A percentile compares a stretch with the other conserved stretches of the same genome.
phyloP scores from a whole-genome alignment of 2,888 invertebrate species.

The Andrena flavipes region DNA sequence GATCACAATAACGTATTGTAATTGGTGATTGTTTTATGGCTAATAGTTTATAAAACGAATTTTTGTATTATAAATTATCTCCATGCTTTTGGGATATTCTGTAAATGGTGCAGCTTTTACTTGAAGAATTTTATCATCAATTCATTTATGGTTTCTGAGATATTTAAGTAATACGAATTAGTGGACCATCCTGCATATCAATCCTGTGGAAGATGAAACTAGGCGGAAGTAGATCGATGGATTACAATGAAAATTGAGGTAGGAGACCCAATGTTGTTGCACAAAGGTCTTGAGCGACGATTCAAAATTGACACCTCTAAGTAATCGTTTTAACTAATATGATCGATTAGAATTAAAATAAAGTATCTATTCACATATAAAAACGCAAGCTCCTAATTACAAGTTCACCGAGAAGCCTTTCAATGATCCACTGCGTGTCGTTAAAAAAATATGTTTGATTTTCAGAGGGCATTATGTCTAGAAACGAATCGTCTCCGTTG shows the following conservation, averaged over 20 bases:
- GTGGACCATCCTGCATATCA: neutral
- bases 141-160: neutral
- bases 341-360: conserved; percentile 8
- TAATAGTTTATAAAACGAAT: neutral
- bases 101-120: no score
- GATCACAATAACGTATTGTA: no score
- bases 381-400: conserved; percentile 6
- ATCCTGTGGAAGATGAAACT: conserved; percentile 17
- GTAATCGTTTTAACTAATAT: neutral
- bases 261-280: conserved; percentile 24
- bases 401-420: conserved; percentile 2
- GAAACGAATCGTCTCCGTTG: conserved; percentile 7
- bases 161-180: neutral
- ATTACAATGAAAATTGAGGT: conserved; percentile 49
- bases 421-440: conserved; percentile 4
- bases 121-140: no score
- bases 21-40: no score
- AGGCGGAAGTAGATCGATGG: conserved; percentile 22
- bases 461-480: neutral
- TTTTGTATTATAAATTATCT: neutral
- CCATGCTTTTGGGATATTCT: no score
- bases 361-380: conserved; percentile 13
- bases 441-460: conserved; percentile 33
- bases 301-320: conserved; percentile 32
- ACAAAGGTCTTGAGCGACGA: conserved; percentile 37